Evolutionary conservation across 2,797 vertebrate species (phyloP).

Genomic region (Novumbra hubbsi): DNA sequence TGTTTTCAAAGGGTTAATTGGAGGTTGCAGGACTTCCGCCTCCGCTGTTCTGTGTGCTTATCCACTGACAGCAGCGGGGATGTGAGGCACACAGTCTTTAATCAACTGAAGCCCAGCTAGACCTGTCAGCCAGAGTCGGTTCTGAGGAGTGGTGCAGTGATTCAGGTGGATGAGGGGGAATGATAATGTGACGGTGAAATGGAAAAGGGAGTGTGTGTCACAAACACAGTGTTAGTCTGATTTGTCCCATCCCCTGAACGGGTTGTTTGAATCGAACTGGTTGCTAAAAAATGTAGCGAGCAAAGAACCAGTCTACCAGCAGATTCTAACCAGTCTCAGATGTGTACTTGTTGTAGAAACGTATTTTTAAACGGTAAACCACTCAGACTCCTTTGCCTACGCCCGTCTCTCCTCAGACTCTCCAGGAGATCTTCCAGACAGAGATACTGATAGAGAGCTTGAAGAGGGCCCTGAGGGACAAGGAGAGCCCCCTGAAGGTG

Average conservation of each 20-base stretch:
- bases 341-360: not conserved
- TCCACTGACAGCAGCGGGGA: conserved; percentile 44
- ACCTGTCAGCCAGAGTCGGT: not conserved
- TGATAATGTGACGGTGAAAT: conserved; percentile 29
- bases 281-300: not conserved
- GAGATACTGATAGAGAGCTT: conserved; percentile 86
- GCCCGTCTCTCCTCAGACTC: conserved; percentile 69
- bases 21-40: conserved; percentile 17
- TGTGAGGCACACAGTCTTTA: conserved; percentile 40
- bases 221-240: conserved; percentile 17
- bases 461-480: conserved; percentile 85
- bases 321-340: not conserved
- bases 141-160: conserved; percentile 25
- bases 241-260: conserved; percentile 1
- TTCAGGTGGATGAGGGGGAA: conserved; percentile 42
- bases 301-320: too few relatives aligned
- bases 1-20: conserved; percentile 35
- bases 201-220: conserved; percentile 35
- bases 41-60: conserved; percentile 30
- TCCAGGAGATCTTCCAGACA: conserved; percentile 90
- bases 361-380: not conserved
- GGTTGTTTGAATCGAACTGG: not conserved
- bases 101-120: conserved; percentile 36
- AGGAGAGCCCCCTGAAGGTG: conserved; percentile 83
- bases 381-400: not conserved